A percentile compares a stretch with the other conserved stretches of the same genome.
phyloP scores from a whole-genome alignment of 1,140 invertebrate species.

The Phymorhynchus buccinoides region DNA sequence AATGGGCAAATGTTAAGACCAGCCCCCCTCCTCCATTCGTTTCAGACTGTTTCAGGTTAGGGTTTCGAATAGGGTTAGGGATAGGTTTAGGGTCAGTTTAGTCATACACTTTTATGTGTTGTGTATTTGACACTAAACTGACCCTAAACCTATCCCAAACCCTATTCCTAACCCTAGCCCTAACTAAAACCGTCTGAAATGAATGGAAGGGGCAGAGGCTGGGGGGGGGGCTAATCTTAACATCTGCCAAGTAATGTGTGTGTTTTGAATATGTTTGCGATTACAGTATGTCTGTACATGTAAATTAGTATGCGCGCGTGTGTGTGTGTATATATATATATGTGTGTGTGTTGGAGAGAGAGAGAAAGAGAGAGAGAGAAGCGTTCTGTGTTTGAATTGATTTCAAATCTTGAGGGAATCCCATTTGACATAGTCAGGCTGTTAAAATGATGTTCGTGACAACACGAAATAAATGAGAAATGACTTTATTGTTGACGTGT shows the following conservation, averaged over 20 bases:
- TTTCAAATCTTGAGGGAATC: neutral
- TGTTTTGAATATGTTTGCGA: neutral
- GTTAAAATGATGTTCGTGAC: neutral
- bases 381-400: neutral
- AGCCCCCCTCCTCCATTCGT: too few species aligned
- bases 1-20: too few species aligned
- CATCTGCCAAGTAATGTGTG: too few species aligned
- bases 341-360: slow-evolving; percentile 25
- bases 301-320: slow-evolving; percentile 9
- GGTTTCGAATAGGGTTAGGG: too few species aligned
- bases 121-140: too few species aligned
- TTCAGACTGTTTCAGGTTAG: too few species aligned
- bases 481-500: neutral
- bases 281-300: neutral
- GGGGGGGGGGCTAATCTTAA: too few species aligned
- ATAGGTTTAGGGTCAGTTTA: too few species aligned
- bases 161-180: too few species aligned
- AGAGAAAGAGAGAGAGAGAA: neutral
- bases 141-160: too few species aligned
- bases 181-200: too few species aligned
- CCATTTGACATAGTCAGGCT: neutral
- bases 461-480: neutral
- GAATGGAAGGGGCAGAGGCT: too few species aligned
- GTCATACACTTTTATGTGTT: neutral
- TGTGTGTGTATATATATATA: slow-evolving; percentile 37